These are phyloP conservation scores for Tokudaia muenninki DNA, from an alignment of 2,797 vertebrate genomes.

Conservation along the genomic window DNA sequence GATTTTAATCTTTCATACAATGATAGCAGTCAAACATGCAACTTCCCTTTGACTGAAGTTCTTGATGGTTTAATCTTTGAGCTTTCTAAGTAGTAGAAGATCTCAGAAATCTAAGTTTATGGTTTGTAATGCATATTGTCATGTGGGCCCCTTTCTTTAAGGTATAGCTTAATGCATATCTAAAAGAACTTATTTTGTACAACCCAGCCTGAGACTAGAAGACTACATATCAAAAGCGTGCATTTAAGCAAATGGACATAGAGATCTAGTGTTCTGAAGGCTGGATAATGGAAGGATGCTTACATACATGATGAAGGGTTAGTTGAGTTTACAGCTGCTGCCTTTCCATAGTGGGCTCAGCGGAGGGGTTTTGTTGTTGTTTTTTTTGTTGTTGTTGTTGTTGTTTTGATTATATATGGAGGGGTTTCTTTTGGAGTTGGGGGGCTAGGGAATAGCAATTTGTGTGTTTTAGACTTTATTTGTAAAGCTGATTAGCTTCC, in stretches of 20 bases:
- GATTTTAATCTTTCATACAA: slow-evolving; percentile 55
- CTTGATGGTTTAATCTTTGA: slow-evolving; percentile 27
- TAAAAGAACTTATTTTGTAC: neutral
- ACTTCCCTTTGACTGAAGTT: neutral
- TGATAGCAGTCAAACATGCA: neutral
- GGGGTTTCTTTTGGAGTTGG: neutral
- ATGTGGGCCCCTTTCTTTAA: slow-evolving; percentile 43
- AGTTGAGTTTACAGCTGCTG: slow-evolving; percentile 48
- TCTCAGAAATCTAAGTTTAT: slow-evolving; percentile 20
- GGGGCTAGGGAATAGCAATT: slow-evolving; percentile 16
- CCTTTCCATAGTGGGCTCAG: slow-evolving; percentile 35
- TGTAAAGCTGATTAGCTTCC: slow-evolving; percentile 51
- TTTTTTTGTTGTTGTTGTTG: slow-evolving; percentile 39
- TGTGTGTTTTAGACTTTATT: slow-evolving; percentile 64
- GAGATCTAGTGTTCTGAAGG: slow-evolving; percentile 52
- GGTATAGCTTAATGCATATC: neutral
- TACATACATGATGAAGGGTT: neutral
- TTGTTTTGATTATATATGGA: slow-evolving; percentile 50
- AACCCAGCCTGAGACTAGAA: slow-evolving; percentile 14
- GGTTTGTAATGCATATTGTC: neutral
- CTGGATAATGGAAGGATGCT: neutral
- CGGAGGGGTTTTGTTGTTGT: too few species aligned
- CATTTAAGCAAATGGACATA: neutral
- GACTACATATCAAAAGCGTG: slow-evolving; percentile 25
- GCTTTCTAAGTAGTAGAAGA: slow-evolving; percentile 50